Percentiles rank a stretch among this genome's conserved stretches.
These are phyloP conservation scores for Acyrthosiphon pisum DNA, from an alignment of 1,140 invertebrate genomes.

Conservation along the genomic window DNA sequence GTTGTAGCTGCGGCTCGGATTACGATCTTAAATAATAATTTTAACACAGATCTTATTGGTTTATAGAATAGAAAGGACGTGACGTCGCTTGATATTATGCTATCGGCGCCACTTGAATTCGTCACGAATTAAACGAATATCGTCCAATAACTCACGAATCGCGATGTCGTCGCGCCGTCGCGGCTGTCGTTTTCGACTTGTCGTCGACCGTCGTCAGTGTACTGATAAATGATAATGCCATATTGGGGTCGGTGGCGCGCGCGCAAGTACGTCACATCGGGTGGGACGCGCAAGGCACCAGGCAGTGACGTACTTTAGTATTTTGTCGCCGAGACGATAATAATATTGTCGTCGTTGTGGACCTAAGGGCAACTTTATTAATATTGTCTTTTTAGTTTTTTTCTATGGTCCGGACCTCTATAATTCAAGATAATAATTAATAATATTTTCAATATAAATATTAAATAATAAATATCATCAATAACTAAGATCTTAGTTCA, in stretches of 20 bases:
- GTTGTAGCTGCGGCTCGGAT: too few species aligned
- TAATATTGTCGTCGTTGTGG: too few species aligned
- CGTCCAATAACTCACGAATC: background rate
- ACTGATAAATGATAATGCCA: background rate
- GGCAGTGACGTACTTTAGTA: background rate
- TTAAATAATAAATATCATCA: too few species aligned
- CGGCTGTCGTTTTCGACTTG: background rate
- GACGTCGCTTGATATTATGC: background rate
- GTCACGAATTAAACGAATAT: background rate
- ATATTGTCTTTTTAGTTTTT: too few species aligned
- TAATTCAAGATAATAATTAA: too few species aligned
- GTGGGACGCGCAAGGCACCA: background rate
- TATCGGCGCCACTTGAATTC: background rate
- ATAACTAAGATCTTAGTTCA: too few species aligned
- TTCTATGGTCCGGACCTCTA: too few species aligned
- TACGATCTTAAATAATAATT: background rate
- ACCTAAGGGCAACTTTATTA: too few species aligned
- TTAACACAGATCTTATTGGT: background rate
- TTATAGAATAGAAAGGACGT: background rate
- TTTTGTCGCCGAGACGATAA: background rate
- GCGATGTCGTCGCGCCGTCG: background rate
- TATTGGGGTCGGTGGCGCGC: background rate
- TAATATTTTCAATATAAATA: too few species aligned
- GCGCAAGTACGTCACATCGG: background rate
- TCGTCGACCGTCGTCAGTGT: background rate